These are phyloP conservation scores for Orchestes rusci DNA, from an alignment of 2,888 invertebrate species.

Conservation along the genomic window DNA sequence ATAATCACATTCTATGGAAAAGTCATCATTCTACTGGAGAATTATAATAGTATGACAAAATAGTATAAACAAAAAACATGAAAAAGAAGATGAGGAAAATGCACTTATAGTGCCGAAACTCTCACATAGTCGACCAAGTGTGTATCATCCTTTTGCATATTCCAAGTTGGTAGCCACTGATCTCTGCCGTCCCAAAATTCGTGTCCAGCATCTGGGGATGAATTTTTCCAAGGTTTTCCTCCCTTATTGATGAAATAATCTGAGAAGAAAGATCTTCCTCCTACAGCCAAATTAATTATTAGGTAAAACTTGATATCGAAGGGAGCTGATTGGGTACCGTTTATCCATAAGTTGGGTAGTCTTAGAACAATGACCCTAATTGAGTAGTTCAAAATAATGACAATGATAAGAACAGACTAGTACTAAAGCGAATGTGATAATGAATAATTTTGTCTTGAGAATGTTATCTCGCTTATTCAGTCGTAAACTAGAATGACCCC, in stretches of 20 bases:
- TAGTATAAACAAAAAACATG: too few relatives aligned
- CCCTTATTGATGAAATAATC: conserved; percentile 47
- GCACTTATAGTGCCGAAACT: conserved; percentile 48
- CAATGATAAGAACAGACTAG: too few relatives aligned
- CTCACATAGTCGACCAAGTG: conserved; percentile 61
- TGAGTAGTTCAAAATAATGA: too few relatives aligned
- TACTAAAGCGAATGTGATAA: too few relatives aligned
- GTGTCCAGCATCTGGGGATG: conserved; percentile 40
- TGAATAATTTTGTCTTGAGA: too few relatives aligned
- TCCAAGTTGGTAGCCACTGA: conserved; percentile 56
- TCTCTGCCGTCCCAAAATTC: conserved; percentile 57
- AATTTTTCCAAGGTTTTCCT: conserved; percentile 55
- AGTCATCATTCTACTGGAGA: too few relatives aligned
- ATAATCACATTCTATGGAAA: too few relatives aligned
- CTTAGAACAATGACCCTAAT: conserved; percentile 34
- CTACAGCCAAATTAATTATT: conserved; percentile 48
- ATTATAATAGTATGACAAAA: too few relatives aligned
- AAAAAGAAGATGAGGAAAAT: too few relatives aligned
- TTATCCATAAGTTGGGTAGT: conserved; percentile 51
- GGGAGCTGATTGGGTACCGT: conserved; percentile 53
- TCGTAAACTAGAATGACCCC: too few relatives aligned
- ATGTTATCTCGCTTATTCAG: too few relatives aligned
- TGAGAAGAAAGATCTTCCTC: conserved; percentile 59
- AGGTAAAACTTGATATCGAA: conserved; percentile 62
- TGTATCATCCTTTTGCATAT: conserved; percentile 45